Conservation (phyloP, 2,888 invertebrate genomes). For the Dermolepida albohirtum region DNA sequence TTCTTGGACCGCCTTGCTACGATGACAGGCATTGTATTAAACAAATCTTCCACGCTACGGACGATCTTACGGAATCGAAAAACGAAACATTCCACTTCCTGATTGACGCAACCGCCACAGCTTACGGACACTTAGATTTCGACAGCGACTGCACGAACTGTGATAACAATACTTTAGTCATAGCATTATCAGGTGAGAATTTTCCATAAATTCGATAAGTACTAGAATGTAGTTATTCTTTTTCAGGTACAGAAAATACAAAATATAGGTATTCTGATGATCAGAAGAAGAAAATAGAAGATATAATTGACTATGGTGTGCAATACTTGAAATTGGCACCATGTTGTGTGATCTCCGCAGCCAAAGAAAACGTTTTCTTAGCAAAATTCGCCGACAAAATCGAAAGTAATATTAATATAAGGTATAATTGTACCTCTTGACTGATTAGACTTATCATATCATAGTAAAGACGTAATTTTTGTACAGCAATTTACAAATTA, state of each 20-base stretch:
- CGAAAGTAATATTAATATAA: constrained; percentile 13
- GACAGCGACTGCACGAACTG: constrained; percentile 37
- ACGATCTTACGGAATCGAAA: not conserved
- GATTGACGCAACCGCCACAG: constrained; percentile 50
- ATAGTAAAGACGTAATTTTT: not conserved
- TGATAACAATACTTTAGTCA: constrained; percentile 43
- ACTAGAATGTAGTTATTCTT: not conserved
- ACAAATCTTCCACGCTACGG: not conserved
- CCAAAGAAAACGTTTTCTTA: constrained; percentile 10
- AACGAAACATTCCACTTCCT: constrained; percentile 50
- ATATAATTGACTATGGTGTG: constrained; percentile 43
- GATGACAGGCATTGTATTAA: not conserved
- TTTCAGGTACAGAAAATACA: constrained; percentile 34
- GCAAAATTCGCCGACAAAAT: constrained; percentile 3
- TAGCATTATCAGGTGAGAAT: constrained; percentile 47
- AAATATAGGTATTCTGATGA: constrained; percentile 15
- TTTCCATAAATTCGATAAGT: not conserved
- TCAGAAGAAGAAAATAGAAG: constrained; percentile 42
- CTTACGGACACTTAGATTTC: constrained; percentile 56
- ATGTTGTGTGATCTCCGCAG: constrained; percentile 41
- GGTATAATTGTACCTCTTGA: constrained; percentile 27
- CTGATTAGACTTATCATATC: constrained; percentile 18
- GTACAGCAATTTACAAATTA: not conserved
- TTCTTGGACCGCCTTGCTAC: constrained; percentile 22
- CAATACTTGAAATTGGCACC: constrained; percentile 23